Base-by-base conservation (phyloP, 2,797 vertebrate genomes). In the Notolepis coatsorum region DNA sequence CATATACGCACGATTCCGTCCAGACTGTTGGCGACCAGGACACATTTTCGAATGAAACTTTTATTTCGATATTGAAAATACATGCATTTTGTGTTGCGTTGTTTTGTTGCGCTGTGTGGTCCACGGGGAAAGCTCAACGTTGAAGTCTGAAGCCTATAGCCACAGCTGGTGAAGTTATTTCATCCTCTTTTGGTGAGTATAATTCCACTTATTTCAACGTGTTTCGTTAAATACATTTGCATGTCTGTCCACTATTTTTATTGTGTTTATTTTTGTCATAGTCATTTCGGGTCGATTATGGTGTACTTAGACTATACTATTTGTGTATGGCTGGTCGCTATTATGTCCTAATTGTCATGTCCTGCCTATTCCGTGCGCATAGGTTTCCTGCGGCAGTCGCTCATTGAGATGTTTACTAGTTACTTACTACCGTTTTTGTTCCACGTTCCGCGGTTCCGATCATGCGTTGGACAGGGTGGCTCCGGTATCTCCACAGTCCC, bases 251-350 rank as follows among this genome's bases (percentile, higher is more conserved):
- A 7, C 28, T 48, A 61, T 38, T 3, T 71, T 60, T 63, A n/a
- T 7, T 27, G 31, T 13, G 1, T 17, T 25, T 30, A 6, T 5
- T 3, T 71, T 60, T 63, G n/a, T 7, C 23, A 27, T 13, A 2
- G 10, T 25, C 23, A 6, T 5, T 63, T 78, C 71, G 62, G 43
- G 54, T 73, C 27, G 55, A 56, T 72, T 63, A 45, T 73, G 74
- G 58, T 76, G 85, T 72, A 21, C 93, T 95, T 92, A 91, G 92
- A n/a, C n/a, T n/a, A n/a, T n/a, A n/a, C n/a, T n/a, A n/a, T n/a
- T n/a, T n/a, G n/a, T n/a, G n/a, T n/a, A n/a, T n/a, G n/a, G n/a
- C n/a, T n/a, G n/a, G n/a, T n/a, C n/a, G n/a, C n/a, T n/a, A n/a
- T n/a, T n/a, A n/a, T n/a, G n/a, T n/a, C n/a, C n/a, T n/a, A n/a